Evolutionary conservation across 2,113 vertebrate genomes (phyloP).

Genomic region (Myiozetetes cayanensis): DNA sequence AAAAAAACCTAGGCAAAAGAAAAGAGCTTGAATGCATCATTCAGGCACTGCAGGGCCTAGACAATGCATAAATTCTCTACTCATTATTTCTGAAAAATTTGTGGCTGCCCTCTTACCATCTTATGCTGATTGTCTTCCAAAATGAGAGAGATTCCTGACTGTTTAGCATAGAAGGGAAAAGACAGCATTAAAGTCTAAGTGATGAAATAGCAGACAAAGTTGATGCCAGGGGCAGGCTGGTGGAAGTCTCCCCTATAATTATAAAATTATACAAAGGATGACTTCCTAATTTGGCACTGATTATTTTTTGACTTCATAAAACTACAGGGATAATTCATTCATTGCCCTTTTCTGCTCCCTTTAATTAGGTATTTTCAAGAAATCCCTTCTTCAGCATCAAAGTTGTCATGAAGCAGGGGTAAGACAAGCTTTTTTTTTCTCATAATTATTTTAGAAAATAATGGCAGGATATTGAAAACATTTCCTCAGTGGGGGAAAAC

Average conservation of each 20-base stretch:
- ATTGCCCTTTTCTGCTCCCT: conserved; percentile 49
- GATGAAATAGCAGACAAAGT: conserved; percentile 8
- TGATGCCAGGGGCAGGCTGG: conserved; percentile 1
- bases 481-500: not conserved
- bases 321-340: conserved; percentile 52
- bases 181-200: not conserved
- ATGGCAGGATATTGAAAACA: not conserved
- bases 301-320: conserved; percentile 46
- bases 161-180: not conserved
- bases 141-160: not conserved
- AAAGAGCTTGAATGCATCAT: not conserved
- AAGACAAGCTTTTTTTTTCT: not conserved
- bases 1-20: not conserved
- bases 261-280: conserved; percentile 54
- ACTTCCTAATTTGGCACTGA: conserved; percentile 33
- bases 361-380: conserved; percentile 49
- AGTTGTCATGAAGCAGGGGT: not conserved
- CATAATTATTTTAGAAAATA: not conserved
- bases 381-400: conserved; percentile 14
- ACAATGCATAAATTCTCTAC: not conserved
- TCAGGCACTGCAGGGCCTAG: not conserved
- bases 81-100: conserved; percentile 13
- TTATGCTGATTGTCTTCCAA: not conserved
- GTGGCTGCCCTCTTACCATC: not conserved
- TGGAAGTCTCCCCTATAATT: conserved; percentile 12